Base-by-base conservation (phyloP, 2,113 vertebrate species). In the Trachemys scripta region DNA sequence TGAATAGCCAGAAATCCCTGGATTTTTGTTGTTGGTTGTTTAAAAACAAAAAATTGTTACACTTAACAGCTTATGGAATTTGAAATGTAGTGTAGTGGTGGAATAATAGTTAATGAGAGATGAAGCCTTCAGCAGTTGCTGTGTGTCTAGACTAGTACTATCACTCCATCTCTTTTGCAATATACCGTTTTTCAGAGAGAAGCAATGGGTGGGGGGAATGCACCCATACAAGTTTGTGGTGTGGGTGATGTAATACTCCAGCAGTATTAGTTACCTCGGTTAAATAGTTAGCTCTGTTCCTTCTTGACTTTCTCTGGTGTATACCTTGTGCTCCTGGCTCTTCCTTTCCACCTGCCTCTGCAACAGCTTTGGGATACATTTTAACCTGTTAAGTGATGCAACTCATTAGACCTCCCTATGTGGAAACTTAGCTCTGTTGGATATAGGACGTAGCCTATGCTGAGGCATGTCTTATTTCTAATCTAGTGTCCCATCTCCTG, bases 1-100 rank as follows among this genome's bases (percentile, higher is more conserved):
- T 8, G 38, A 35, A 57, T 19, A 62, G 42, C 8, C 7, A 6
- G 22, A 22, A 24, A 2, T 8, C 22, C 8, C 0, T 2, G 29
- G 56, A 14, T 12, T 3, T 16, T n/a, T 20, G 45, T 13, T 62
- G 3, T 5, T 35, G 6, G 2, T 16, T n/a, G 20, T 13, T 62
- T 53, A 19, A 53, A 10, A 29, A 62, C 27, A 57, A 59, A 59
- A 20, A 57, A 16, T 16, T 62, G 59, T 62, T 62, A 62, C 13
- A 62, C 12, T 57, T 62, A 62, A 62, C 57, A 62, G 13, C 6
- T 62, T 62, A 31, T 62, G 59, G 59, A 62, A 31, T 62, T 62
- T 62, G 59, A 29, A 62, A 31, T 29, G 31, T 62, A n/a, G 35
- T 29, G 31, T 62, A n/a, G 35, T 69, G 35, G 17, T n/a, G 16